Evolutionary conservation across 2,113 vertebrate genomes (phyloP).

Genomic region (Cyanoramphus novaezelandiae): DNA sequence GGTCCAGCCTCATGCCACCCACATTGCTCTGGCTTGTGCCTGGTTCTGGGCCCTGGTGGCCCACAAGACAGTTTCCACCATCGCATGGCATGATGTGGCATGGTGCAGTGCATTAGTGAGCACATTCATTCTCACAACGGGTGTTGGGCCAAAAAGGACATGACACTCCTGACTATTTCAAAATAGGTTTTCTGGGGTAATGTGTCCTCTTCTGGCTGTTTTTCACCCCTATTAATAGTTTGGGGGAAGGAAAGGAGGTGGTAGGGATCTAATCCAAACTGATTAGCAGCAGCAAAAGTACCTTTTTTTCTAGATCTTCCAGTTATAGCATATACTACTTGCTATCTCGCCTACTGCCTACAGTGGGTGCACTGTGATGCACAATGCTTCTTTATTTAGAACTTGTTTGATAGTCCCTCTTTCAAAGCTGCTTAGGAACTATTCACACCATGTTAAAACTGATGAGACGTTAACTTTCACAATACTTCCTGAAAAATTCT

Average conservation of each 20-base stretch:
- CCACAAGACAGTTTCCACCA: neutral
- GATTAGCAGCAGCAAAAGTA: neutral
- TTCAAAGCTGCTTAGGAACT: neutral
- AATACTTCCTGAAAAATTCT: constrained; percentile 3
- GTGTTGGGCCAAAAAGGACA: neutral
- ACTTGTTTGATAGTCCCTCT: neutral
- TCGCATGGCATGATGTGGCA: too few relatives aligned
- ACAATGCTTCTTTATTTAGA: neutral
- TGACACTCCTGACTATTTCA: neutral
- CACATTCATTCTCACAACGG: neutral
- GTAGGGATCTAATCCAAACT: neutral
- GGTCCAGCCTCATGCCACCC: neutral
- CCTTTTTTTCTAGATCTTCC: neutral
- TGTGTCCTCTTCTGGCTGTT: neutral
- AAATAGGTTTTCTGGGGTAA: neutral
- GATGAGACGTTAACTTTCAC: neutral
- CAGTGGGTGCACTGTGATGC: neutral
- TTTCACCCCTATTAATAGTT: neutral
- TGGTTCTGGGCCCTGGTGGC: neutral
- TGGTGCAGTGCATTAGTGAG: accelerated
- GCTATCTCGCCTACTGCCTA: neutral
- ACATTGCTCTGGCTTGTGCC: neutral
- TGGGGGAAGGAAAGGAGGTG: neutral
- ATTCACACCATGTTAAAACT: neutral
- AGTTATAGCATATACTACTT: neutral